Evolutionary conservation across 2,888 invertebrate genomes (phyloP).

Genomic region (Andrena trimmerana): DNA sequence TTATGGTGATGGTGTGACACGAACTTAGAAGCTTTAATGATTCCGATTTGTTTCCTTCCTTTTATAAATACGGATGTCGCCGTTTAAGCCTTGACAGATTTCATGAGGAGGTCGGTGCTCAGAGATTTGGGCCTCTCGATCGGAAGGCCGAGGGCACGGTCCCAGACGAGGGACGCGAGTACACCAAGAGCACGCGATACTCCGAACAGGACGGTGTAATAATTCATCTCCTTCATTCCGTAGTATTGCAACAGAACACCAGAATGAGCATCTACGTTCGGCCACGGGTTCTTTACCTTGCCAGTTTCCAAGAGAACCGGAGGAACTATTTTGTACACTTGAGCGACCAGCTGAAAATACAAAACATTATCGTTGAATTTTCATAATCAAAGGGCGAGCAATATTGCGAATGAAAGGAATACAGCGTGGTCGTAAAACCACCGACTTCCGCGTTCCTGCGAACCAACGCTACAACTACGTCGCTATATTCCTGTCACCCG

Average conservation of each 20-base stretch:
- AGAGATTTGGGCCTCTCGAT: conserved; percentile 94
- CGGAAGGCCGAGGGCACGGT: conserved; percentile 92
- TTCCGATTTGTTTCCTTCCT: conserved; percentile 33
- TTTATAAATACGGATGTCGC: conserved; percentile 47
- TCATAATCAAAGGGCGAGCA: background rate
- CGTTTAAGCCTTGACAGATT: conserved; percentile 80
- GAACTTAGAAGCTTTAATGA: conserved; percentile 53
- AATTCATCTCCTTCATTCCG: conserved; percentile 95
- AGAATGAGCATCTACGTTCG: conserved; percentile 98
- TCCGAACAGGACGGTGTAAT: conserved; percentile 96
- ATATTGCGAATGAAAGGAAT: background rate
- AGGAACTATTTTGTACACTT: conserved; percentile 96
- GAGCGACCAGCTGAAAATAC: conserved; percentile 90
- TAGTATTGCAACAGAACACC: conserved; percentile 92
- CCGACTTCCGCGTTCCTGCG: too few relatives aligned
- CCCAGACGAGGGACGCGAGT: conserved; percentile 92
- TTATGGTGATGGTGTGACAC: conserved; percentile 53
- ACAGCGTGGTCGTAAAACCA: background rate
- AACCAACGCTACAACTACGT: too few relatives aligned
- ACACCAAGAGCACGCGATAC: conserved; percentile 95
- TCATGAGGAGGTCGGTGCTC: conserved; percentile 84
- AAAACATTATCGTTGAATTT: conserved; percentile 22
- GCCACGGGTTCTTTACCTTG: conserved; percentile 99
- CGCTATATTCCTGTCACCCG: too few relatives aligned
- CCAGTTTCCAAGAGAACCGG: conserved; percentile 96